Base-by-base conservation (phyloP, 2,888 invertebrate genomes). In the Hemaris fuciformis region DNA sequence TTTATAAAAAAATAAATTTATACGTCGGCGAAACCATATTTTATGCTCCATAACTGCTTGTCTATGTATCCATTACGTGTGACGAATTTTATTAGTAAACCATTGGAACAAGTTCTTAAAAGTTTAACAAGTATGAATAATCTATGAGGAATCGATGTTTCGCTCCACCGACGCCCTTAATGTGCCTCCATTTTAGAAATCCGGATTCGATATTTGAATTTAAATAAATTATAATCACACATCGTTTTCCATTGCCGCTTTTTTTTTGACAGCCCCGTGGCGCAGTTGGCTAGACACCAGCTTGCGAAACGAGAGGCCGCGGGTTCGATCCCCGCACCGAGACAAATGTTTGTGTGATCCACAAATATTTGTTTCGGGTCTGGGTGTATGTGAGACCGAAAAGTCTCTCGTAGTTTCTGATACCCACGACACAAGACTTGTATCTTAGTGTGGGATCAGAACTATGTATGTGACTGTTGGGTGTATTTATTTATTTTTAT, bases 141-240 rank as follows among this genome's bases (percentile, higher is more conserved):
- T 23, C 23, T 27, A 53, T 31, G 53, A 53, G 31, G 27, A 53
- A 53, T 53, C 31, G 53, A 53, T 31, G 53, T 53, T 53, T 31
- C 48, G 48, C 48, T 27, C 18, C 6, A n/a, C 13, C 46, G 18
- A 27, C 27, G 53, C 53, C 27, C 53, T 31, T 53, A 15, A 53
- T 53, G 53, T 53, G 53, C 10, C 10, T 53, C 53, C 53, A 53
- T 31, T 53, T 53, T 31, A 0, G 3, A 18, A 31, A 53, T 31
- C 53, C 53, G 53, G 53, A 31, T 53, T 53, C 53, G 15, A 42
- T 58, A 38, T 57, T 57, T 57, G 6, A 57, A 57, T 57, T 57
- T 38, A 57, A 34, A 57, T 57, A 22, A n/a, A n/a, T n/a, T 23
- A 25, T 42, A 31, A 34, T 34, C 34, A 13, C 6, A 31, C 31